These are phyloP conservation scores for Hylaea fasciaria DNA, from an alignment of 2,888 invertebrate genomes.

Conservation along the genomic window DNA sequence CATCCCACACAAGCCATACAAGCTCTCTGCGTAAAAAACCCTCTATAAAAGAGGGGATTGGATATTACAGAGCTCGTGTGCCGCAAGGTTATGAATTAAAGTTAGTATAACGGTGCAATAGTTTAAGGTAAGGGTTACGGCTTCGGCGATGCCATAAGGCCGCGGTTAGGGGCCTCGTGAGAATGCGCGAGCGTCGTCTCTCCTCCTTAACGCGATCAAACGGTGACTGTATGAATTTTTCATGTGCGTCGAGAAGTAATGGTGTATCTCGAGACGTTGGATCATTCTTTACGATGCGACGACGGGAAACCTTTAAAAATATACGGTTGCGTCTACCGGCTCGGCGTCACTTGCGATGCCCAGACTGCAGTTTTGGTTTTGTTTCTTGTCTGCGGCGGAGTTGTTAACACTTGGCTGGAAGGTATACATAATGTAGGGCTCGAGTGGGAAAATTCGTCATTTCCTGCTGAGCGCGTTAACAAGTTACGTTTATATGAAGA, in stretches of 20 bases:
- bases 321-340: conserved; percentile 63
- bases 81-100: conserved; percentile 22
- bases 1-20: conserved; percentile 19
- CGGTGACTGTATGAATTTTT: conserved; percentile 79
- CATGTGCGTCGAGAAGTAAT: conserved; percentile 79
- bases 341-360: conserved; percentile 25
- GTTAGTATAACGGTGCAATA: conserved; percentile 37
- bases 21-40: conserved; percentile 14
- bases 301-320: conserved; percentile 74
- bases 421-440: too few relatives aligned
- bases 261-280: conserved; percentile 75
- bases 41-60: conserved; percentile 19
- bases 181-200: conserved; percentile 64
- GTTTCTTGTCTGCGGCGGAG: conserved; percentile 8
- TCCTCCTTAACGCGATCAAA: conserved; percentile 74
- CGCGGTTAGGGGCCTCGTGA: conserved; percentile 63
- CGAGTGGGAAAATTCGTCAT: too few relatives aligned
- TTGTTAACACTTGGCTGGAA: background rate
- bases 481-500: too few relatives aligned
- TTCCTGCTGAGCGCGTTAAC: too few relatives aligned
- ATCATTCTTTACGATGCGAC: conserved; percentile 84
- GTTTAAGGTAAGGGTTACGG: conserved; percentile 34
- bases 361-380: conserved; percentile 34
- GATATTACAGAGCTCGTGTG: conserved; percentile 18
- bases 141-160: conserved; percentile 46